Conservation (phyloP, 2,888 invertebrate species). For the Allolobophora icterica region DNA sequence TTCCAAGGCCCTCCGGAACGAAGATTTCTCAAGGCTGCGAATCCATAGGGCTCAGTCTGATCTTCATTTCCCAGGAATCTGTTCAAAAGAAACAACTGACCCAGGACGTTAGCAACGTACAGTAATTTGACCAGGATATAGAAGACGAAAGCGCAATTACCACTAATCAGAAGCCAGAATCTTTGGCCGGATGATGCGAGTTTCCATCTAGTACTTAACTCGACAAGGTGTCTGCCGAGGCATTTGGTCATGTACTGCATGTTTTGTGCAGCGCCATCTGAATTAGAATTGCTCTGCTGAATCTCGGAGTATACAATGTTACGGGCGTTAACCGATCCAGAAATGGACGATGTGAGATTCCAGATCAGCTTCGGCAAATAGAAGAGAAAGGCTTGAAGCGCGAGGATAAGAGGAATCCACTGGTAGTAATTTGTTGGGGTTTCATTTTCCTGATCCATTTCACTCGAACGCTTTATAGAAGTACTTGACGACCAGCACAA, state of each 20-base stretch:
- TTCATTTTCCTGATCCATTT: not conserved
- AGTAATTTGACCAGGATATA: not conserved
- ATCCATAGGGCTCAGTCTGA: not conserved
- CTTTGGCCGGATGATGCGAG: not conserved
- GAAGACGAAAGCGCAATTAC: not conserved
- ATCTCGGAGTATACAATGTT: not conserved
- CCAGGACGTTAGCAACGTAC: not conserved
- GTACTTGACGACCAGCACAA: not conserved
- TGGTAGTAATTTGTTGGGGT: not conserved
- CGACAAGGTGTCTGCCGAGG: not conserved
- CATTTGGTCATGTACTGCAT: slow-evolving; percentile 2
- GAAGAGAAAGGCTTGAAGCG: slow-evolving; percentile 4
- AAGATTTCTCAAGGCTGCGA: not conserved
- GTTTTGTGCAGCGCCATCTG: not conserved
- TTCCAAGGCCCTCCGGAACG: not conserved
- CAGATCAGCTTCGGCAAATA: not conserved
- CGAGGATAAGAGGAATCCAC: not conserved
- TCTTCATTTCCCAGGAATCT: not conserved
- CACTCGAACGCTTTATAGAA: not conserved
- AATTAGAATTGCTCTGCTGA: not conserved
- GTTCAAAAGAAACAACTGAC: not conserved
- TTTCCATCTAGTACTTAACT: not conserved
- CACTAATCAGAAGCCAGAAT: not conserved
- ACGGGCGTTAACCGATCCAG: not conserved
- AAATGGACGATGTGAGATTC: not conserved